A percentile compares a stretch with the other conserved stretches of the same genome.
phyloP scores from a whole-genome alignment of 2,113 vertebrate species.

The Leptocoma aspasia region DNA sequence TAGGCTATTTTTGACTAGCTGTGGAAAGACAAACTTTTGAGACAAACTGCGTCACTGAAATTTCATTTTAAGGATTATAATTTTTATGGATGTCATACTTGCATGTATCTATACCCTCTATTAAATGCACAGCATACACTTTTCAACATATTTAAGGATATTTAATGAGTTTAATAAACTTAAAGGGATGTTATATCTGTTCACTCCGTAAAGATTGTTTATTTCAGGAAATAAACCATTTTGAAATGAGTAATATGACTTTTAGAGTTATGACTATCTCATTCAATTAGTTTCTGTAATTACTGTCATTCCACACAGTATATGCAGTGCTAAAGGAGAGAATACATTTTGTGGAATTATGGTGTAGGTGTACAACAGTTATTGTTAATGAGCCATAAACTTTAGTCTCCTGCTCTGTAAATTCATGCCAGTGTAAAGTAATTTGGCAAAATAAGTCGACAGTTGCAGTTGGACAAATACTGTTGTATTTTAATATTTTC shows the following conservation, averaged over 20 bases:
- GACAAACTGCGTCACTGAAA: background rate
- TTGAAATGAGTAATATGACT: conserved; percentile 55
- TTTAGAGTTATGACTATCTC: conserved; percentile 60
- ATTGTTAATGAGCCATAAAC: conserved; percentile 66
- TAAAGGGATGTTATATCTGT: conserved; percentile 32
- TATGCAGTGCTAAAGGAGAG: conserved; percentile 43
- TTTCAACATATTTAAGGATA: conserved; percentile 54
- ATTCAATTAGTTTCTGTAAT: conserved; percentile 69
- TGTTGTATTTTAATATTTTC: background rate
- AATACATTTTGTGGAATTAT: conserved; percentile 62
- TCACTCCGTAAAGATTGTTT: conserved; percentile 30
- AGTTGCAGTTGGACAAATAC: conserved; percentile 46
- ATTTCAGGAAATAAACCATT: conserved; percentile 59
- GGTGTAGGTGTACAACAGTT: conserved; percentile 59
- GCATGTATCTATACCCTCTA: conserved; percentile 25
- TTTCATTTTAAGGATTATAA: conserved; percentile 25
- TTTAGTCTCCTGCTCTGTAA: conserved; percentile 49
- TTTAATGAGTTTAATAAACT: conserved; percentile 69
- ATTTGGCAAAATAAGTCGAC: conserved; percentile 39
- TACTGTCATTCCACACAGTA: conserved; percentile 52
- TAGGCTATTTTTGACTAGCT: background rate
- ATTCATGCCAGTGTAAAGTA: conserved; percentile 24
- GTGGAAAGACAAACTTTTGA: background rate
- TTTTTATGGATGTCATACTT: conserved; percentile 27
- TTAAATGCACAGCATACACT: conserved; percentile 25